Evolutionary conservation across 2,888 invertebrate genomes (phyloP), one percentile per base, ranked within the genome.

Genomic region (Choristoneura rosaceana): DNA sequence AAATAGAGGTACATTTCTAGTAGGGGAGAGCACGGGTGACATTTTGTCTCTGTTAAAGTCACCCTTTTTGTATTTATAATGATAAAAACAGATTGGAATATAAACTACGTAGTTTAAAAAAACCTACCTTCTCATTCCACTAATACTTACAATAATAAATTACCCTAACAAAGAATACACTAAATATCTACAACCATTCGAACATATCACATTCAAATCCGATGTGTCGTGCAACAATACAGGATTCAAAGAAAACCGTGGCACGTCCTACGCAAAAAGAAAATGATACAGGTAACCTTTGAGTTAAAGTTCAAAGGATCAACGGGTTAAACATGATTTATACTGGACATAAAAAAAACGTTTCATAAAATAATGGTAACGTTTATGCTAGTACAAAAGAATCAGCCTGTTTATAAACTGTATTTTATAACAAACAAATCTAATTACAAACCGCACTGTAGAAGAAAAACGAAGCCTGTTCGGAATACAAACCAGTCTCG

Each of bases 401-500:
- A 73, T 43, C 73, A 73, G 33, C 58, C 60, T 66, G 61, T 65
- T 38, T 58, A 14, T 59, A 33, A 69, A 69, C 14, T 55, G 33
- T 50, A 65, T 47, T 55, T 52, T 67, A 63, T n/a, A 47, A 25
- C 41, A 47, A 33, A 50, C 55, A 68, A 74, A 70, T 68, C 66
- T 74, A 69, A 58, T 58, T 67, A 66, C 38, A 67, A 17, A 55
- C 58, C 69, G 59, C 58, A 74, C 66, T 70, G 45, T 68, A 69
- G 63, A 64, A 79, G 78, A 78, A 77, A 79, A 79, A 79, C 83
- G 80, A 79, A 79, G 79, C 77, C 78, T 83, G 83, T 81, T 81
- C 79, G 77, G 80, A 81, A 80, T 82, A 79, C 79, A 82, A 81
- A 84, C 82, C 84, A 91, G 87, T 89, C 84, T 83, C 80, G 77